Percentiles rank a stretch among this genome's conserved stretches.
phyloP scores from a whole-genome alignment of 2,888 invertebrate genomes.

The Oligia fasciuncula region DNA sequence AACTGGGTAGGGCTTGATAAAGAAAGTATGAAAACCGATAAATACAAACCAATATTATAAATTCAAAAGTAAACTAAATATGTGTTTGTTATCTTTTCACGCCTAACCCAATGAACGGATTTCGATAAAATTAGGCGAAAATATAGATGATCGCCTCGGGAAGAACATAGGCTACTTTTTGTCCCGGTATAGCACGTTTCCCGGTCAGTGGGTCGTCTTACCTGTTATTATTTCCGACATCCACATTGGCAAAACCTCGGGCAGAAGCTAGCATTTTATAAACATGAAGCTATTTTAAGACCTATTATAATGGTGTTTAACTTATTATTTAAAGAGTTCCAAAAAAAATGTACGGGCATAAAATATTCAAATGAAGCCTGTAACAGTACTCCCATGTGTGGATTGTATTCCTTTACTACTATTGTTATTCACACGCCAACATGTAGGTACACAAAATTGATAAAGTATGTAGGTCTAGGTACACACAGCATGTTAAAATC shows the following conservation, averaged over 20 bases:
- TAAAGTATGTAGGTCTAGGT: not conserved
- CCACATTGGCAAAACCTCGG: not conserved
- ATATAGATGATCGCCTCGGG: not conserved
- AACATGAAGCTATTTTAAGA: not conserved
- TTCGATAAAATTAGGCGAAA: not conserved
- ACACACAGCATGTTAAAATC: not conserved
- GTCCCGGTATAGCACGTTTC: not conserved
- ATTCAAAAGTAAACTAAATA: not conserved
- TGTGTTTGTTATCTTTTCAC: not conserved
- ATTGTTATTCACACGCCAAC: slow-evolving; percentile 3
- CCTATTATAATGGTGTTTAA: not conserved
- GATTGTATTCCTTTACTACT: not conserved
- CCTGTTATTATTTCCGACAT: not conserved
- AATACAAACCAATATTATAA: not conserved
- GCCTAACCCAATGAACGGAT: not conserved
- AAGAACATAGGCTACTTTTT: not conserved
- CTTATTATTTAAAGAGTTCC: too few species aligned
- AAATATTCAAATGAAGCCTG: not conserved
- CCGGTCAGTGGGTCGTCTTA: not conserved
- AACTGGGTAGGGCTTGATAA: not conserved
- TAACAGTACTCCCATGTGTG: not conserved
- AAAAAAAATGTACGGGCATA: not conserved
- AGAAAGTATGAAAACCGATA: not conserved
- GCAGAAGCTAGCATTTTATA: not conserved
- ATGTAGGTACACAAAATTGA: not conserved